Evolutionary conservation across 1,140 invertebrate genomes (phyloP).

Genomic region (Ylistrum balloti): DNA sequence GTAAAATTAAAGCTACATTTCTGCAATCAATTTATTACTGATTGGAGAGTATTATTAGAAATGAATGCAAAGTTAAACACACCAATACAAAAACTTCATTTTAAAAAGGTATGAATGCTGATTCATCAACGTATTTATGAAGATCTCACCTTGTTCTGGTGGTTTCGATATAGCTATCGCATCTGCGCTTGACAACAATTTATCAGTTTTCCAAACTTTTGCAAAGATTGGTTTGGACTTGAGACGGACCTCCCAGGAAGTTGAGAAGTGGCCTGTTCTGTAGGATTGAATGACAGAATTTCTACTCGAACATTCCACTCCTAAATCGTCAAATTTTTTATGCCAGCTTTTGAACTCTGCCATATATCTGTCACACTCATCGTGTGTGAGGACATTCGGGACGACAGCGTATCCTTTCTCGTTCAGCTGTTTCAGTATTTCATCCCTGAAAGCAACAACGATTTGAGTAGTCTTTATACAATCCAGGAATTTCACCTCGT

Average conservation of each 20-base stretch:
- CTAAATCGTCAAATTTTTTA: slow-evolving; percentile 42
- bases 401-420: slow-evolving; percentile 60
- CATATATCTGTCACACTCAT: slow-evolving; percentile 62
- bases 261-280: slow-evolving; percentile 64
- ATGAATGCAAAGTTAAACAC: too few species aligned
- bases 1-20: too few species aligned
- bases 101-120: too few species aligned
- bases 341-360: slow-evolving; percentile 53
- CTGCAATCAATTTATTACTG: too few species aligned
- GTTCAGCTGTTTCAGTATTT: slow-evolving; percentile 46
- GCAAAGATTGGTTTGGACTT: slow-evolving; percentile 65
- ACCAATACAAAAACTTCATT: too few species aligned
- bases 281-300: slow-evolving; percentile 64
- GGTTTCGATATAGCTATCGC: slow-evolving; percentile 65
- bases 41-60: too few species aligned
- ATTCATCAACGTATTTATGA: too few species aligned
- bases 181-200: slow-evolving; percentile 68
- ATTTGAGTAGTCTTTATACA: too few species aligned
- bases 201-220: slow-evolving; percentile 66
- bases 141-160: slow-evolving; percentile 55
- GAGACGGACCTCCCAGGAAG: slow-evolving; percentile 64
- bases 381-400: slow-evolving; percentile 46
- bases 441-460: slow-evolving; percentile 44
- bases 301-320: slow-evolving; percentile 9
- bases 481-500: too few species aligned